Evolutionary conservation across 2,888 invertebrate genomes (phyloP).

Genomic region (Copidosoma aretas): DNA sequence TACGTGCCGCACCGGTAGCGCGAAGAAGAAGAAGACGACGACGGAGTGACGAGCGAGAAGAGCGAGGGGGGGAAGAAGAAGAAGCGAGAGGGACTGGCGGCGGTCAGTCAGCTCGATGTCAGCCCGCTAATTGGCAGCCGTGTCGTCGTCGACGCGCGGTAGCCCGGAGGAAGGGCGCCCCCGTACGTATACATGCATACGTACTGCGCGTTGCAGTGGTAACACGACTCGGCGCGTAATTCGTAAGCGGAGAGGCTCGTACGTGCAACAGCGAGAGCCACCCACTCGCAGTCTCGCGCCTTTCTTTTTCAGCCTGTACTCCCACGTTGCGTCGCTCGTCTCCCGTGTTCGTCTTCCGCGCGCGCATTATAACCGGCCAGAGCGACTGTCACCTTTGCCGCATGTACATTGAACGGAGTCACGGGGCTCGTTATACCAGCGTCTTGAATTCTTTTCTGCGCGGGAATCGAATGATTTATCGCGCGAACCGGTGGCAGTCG

Average conservation of each 20-base stretch:
- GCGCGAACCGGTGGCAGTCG: no score
- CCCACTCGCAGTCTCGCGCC: constrained; percentile 47
- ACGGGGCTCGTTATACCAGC: no score
- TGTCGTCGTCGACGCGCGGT: constrained; percentile 54
- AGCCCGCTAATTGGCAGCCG: constrained; percentile 61
- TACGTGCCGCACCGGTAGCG: no score
- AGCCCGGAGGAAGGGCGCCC: neutral
- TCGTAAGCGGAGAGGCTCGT: constrained; percentile 53
- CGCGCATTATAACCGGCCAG: no score
- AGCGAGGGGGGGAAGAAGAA: constrained; percentile 6
- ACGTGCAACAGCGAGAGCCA: no score
- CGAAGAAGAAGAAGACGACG: neutral
- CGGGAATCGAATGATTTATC: no score
- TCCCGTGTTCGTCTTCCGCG: neutral
- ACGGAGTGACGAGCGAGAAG: neutral
- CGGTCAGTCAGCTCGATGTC: constrained; percentile 61
- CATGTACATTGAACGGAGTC: no score
- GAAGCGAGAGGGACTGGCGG: constrained; percentile 33
- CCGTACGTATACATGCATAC: constrained; percentile 21
- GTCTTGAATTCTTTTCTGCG: no score
- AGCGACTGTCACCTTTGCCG: no score
- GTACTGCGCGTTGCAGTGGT: no score
- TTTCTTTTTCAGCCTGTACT: constrained; percentile 2
- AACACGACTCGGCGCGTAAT: constrained; percentile 59
- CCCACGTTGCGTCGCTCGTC: neutral